Conservation (phyloP, 2,888 invertebrate genomes). For the Rugalucina vietnamica region DNA sequence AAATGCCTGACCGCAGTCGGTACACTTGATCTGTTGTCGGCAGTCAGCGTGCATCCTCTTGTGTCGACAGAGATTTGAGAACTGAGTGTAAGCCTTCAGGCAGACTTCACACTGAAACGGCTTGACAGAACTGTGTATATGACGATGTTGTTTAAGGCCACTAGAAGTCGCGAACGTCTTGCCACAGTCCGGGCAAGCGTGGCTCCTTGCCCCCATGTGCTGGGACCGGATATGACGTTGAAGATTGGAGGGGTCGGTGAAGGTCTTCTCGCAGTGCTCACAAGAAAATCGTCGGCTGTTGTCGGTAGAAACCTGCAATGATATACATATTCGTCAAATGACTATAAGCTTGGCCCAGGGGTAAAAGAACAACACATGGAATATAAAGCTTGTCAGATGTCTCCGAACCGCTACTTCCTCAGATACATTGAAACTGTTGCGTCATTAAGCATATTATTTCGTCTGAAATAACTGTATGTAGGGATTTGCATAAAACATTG, state of each 20-base stretch:
- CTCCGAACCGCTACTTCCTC: too few relatives aligned
- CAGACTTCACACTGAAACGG: constrained; percentile 96
- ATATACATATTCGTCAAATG: too few relatives aligned
- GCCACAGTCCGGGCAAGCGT: constrained; percentile 98
- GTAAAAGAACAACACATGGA: too few relatives aligned
- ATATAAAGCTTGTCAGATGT: too few relatives aligned
- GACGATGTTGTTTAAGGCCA: constrained; percentile 99
- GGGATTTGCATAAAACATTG: too few relatives aligned
- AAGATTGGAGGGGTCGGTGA: constrained; percentile 97
- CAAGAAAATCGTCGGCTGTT: constrained; percentile 88
- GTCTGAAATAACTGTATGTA: too few relatives aligned
- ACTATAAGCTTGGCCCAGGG: too few relatives aligned
- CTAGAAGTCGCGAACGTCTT: constrained; percentile 99
- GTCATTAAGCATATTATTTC: too few relatives aligned
- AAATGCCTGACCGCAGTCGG: constrained; percentile 96
- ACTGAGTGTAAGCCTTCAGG: constrained; percentile 98
- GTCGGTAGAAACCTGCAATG: background rate
- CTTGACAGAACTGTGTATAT: constrained; percentile 99
- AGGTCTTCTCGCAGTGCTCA: constrained; percentile 89
- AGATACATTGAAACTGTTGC: too few relatives aligned
- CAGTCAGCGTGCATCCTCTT: constrained; percentile 99
- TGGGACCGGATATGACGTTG: constrained; percentile 98
- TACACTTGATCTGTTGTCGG: constrained; percentile 95
- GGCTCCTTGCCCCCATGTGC: constrained; percentile 95
- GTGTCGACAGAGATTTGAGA: constrained; percentile 99